A percentile compares a stretch with the other conserved stretches of the same genome.
These are phyloP conservation scores for Ruditapes philippinarum DNA, from an alignment of 1,140 invertebrate species.

Conservation along the genomic window DNA sequence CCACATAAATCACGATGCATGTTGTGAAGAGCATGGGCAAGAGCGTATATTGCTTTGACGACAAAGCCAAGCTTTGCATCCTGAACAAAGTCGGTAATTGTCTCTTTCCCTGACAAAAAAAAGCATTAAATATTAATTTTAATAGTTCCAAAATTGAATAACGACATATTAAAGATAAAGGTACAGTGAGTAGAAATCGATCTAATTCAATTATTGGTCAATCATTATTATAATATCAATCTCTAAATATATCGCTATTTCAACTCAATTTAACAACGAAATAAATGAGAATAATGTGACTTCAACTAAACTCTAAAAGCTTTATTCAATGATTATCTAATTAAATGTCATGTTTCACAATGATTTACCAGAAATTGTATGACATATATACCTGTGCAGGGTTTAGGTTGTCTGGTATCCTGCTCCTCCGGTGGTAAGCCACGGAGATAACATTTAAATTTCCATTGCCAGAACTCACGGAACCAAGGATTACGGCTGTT, in stretches of 20 bases:
- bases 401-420: conserved; percentile 30
- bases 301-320: no score
- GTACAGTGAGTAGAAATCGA: no score
- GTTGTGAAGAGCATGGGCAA: conserved; percentile 90
- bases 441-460: conserved; percentile 90
- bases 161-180: no score
- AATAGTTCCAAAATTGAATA: no score
- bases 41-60: conserved; percentile 91
- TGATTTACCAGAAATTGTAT: no score
- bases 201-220: no score
- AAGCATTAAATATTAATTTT: not conserved
- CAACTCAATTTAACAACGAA: no score
- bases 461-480: conserved; percentile 91
- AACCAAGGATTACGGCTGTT: conserved; percentile 93
- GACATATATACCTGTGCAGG: conserved; percentile 85
- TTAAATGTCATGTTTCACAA: no score
- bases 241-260: no score
- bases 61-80: conserved; percentile 94
- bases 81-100: conserved; percentile 88
- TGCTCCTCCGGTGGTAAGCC: conserved; percentile 38
- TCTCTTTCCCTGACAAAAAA: conserved; percentile 79
- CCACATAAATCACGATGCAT: conserved; percentile 87
- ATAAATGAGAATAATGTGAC: no score
- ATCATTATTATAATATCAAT: no score
- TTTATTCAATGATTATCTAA: no score